Conservation (phyloP, 2,888 invertebrate species). For the Papilio demoleus region DNA sequence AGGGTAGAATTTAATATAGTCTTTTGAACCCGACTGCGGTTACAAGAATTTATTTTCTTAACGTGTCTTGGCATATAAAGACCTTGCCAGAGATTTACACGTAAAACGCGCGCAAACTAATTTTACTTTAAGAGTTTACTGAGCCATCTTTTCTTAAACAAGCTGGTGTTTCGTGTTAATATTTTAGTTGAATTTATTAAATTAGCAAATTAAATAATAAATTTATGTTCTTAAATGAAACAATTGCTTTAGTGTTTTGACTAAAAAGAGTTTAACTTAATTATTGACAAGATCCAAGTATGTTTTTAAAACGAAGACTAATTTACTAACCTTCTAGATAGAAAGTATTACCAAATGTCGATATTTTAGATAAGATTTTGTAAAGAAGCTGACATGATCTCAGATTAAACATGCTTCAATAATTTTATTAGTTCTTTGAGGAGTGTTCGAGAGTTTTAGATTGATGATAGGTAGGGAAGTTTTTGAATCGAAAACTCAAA, state of each 20-base stretch:
- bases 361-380: not conserved
- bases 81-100: conserved; percentile 21
- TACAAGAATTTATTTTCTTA: conserved; percentile 48
- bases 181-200: conserved; percentile 4
- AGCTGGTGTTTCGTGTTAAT: not conserved
- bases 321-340: too few species aligned
- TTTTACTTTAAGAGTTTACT: conserved; percentile 15
- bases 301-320: too few species aligned
- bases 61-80: conserved; percentile 39
- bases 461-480: conserved; percentile 20
- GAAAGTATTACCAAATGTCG: too few species aligned
- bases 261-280: too few species aligned
- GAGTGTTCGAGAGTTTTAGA: conserved; percentile 9
- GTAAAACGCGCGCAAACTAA: not conserved
- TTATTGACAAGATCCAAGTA: too few species aligned
- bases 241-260: too few species aligned
- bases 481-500: conserved; percentile 19
- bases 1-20: conserved; percentile 55
- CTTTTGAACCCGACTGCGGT: conserved; percentile 52
- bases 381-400: conserved; percentile 10
- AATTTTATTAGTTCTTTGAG: conserved; percentile 33
- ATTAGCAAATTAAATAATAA: not conserved
- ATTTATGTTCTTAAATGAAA: not conserved
- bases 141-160: conserved; percentile 1
- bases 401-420: conserved; percentile 24